Conservation (phyloP, 2,797 vertebrate genomes). For the Neomorphus geoffroyi region DNA sequence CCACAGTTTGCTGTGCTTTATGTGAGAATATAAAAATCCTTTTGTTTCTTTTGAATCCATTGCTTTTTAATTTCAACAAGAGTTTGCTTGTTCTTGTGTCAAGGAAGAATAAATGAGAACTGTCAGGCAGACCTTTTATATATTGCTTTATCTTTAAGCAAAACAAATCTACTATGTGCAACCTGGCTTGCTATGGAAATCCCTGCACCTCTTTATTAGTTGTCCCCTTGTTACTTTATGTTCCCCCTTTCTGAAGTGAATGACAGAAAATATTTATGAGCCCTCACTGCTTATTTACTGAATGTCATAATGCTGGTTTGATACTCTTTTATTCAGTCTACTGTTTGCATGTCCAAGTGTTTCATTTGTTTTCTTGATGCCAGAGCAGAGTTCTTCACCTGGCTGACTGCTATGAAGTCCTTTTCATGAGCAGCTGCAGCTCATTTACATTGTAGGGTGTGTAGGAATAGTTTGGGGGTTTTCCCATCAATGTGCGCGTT, state of each 20-base stretch:
- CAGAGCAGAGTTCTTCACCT: neutral
- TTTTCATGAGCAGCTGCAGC: neutral
- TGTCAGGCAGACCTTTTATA: neutral
- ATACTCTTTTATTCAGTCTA: neutral
- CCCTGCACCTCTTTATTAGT: neutral
- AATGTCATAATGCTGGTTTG: neutral
- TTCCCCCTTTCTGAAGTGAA: neutral
- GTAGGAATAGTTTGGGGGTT: slow-evolving; percentile 7
- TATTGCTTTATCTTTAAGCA: slow-evolving; percentile 15
- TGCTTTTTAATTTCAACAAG: neutral
- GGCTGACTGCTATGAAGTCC: neutral
- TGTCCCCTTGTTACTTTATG: slow-evolving; percentile 1
- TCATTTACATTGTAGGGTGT: neutral
- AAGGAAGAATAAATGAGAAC: slow-evolving; percentile 18
- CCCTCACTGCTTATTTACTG: neutral
- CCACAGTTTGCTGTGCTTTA: neutral
- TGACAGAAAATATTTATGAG: neutral
- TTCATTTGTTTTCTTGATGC: neutral
- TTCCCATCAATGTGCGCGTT: neutral
- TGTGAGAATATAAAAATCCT: neutral
- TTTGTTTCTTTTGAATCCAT: neutral
- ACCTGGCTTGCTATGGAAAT: slow-evolving; percentile 3
- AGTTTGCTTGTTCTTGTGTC: neutral
- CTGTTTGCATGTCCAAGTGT: neutral
- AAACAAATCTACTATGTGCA: slow-evolving; percentile 5